A percentile compares a stretch with the other conserved stretches of the same genome.
Conservation (phyloP, 1,140 invertebrate genomes). For the Idris sp. region DNA sequence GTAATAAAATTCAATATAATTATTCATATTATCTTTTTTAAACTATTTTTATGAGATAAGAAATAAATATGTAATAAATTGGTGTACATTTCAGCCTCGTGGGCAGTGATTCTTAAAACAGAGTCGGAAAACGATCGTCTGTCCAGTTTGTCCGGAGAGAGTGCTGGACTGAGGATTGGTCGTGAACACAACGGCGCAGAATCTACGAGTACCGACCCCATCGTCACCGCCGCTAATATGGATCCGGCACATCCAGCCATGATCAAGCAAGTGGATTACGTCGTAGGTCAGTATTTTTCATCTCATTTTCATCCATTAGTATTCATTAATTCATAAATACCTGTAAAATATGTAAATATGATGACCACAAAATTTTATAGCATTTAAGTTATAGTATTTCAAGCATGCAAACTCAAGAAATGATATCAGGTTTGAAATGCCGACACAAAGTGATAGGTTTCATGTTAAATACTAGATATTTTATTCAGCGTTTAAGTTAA, state of each 20-base stretch:
- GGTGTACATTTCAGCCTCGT: constrained; percentile 67
- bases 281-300: constrained; percentile 73
- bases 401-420: too few relatives aligned
- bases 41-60: too few relatives aligned
- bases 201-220: constrained; percentile 62
- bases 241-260: constrained; percentile 73
- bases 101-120: constrained; percentile 70
- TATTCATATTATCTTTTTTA: too few relatives aligned
- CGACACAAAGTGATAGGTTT: too few relatives aligned
- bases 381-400: too few relatives aligned
- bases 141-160: constrained; percentile 69
- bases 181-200: constrained; percentile 70
- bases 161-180: constrained; percentile 69
- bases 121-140: constrained; percentile 69
- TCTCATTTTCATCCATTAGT: constrained; percentile 31
- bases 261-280: constrained; percentile 74
- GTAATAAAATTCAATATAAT: too few relatives aligned
- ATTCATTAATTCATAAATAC: constrained; percentile 8
- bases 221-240: constrained; percentile 63
- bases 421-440: too few relatives aligned
- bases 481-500: too few relatives aligned
- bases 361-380: background rate
- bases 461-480: too few relatives aligned
- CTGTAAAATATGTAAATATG: background rate
- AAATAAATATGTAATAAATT: too few relatives aligned